A percentile compares a stretch with the other conserved stretches of the same genome.
Evolutionary conservation across 1,140 invertebrate species (phyloP).

Genomic region (Drosophila trapezifrons): DNA sequence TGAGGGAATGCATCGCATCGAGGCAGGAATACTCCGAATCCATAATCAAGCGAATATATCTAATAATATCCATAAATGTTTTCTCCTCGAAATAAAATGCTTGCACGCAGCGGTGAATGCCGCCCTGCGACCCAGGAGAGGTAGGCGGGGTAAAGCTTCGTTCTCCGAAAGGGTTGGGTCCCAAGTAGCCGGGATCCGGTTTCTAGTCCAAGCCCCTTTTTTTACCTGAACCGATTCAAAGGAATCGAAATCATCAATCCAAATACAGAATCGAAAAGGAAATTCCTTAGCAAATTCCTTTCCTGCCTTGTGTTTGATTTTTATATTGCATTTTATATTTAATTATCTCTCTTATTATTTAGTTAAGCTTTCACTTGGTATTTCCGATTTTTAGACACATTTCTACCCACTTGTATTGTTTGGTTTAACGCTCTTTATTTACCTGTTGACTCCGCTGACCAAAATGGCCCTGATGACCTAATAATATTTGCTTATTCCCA

Average conservation of each 20-base stretch:
- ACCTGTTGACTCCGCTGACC: neutral
- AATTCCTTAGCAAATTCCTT: neutral
- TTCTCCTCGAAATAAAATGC: constrained; percentile 24
- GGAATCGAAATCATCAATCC: neutral
- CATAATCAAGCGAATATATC: constrained; percentile 22
- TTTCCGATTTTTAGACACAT: too few species aligned
- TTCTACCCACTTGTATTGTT: too few species aligned
- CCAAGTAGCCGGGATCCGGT: constrained; percentile 1
- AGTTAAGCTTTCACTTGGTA: too few species aligned
- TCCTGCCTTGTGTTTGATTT: too few species aligned
- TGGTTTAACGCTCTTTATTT: neutral
- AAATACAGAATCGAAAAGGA: neutral
- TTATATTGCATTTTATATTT: too few species aligned
- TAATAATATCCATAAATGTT: constrained; percentile 1
- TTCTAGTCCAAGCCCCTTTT: constrained; percentile 12
- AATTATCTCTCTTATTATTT: too few species aligned
- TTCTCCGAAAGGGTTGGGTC: constrained; percentile 14
- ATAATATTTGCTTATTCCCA: constrained; percentile 8
- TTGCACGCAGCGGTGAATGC: constrained; percentile 57
- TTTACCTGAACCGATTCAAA: constrained; percentile 10
- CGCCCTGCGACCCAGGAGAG: constrained; percentile 67
- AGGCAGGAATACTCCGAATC: too few species aligned
- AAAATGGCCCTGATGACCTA: constrained; percentile 22
- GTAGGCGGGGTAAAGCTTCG: constrained; percentile 28
- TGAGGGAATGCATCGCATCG: too few species aligned